A percentile compares a stretch with the other conserved stretches of the same genome.
Evolutionary conservation across 64 coral and sea anemone species (phyloP).

Genomic region (Montipora sp.): DNA sequence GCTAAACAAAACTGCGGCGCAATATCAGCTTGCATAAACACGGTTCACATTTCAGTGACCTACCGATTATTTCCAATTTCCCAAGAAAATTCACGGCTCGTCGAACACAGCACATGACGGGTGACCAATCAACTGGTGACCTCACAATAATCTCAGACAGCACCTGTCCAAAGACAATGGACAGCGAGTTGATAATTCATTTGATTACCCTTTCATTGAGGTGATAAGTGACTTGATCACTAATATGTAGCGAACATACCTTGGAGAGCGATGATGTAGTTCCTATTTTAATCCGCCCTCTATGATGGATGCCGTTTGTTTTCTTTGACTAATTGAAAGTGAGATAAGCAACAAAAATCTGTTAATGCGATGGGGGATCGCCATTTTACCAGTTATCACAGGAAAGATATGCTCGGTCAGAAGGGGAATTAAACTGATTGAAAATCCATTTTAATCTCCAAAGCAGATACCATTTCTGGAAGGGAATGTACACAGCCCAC

Average conservation of each 20-base stretch:
- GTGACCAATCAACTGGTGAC: not conserved
- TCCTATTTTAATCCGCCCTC: not conserved
- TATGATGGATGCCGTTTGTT: not conserved
- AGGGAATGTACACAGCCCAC: too few relatives aligned
- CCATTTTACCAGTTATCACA: too few relatives aligned
- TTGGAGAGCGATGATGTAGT: not conserved
- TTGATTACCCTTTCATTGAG: not conserved
- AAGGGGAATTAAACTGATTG: too few relatives aligned
- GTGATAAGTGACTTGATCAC: conserved; percentile 10
- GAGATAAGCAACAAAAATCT: not conserved
- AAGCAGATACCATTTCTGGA: not conserved
- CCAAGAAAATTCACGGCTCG: not conserved
- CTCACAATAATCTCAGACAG: not conserved
- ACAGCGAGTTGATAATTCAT: conserved; percentile 25
- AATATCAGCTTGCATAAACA: not conserved
- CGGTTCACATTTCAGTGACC: not conserved
- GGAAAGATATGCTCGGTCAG: too few relatives aligned
- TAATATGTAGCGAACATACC: not conserved
- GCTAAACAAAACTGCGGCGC: not conserved
- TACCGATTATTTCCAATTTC: not conserved
- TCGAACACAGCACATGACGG: not conserved
- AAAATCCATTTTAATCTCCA: not conserved
- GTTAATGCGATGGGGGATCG: not conserved
- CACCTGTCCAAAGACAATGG: conserved; percentile 35
- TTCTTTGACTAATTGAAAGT: not conserved